A percentile compares a stretch with the other conserved stretches of the same genome.
Conservation (phyloP, 1,140 invertebrate genomes). For the Atta colombica region DNA sequence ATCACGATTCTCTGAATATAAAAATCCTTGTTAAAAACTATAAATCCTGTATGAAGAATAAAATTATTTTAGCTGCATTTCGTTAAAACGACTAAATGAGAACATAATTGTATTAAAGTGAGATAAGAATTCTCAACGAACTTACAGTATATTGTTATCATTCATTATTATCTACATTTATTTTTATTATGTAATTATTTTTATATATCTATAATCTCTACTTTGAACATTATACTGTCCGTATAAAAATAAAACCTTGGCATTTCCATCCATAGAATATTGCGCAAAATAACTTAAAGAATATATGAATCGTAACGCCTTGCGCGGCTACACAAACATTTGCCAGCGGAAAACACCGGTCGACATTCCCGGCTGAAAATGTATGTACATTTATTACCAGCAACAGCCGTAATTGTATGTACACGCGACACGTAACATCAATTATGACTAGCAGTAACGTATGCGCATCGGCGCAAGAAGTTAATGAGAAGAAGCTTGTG, state of each 20-base stretch:
- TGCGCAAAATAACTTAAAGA: slow-evolving; percentile 6
- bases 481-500: slow-evolving; percentile 48
- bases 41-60: background rate
- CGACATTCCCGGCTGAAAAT: slow-evolving; percentile 31
- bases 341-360: background rate
- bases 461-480: slow-evolving; percentile 30
- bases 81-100: background rate
- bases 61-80: background rate
- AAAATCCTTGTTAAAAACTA: background rate
- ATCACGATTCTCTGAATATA: background rate
- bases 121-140: background rate
- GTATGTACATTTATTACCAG: slow-evolving; percentile 54
- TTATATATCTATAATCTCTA: background rate
- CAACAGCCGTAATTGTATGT: slow-evolving; percentile 36
- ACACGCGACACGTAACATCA: slow-evolving; percentile 37
- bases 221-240: background rate
- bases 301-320: slow-evolving; percentile 22
- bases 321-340: slow-evolving; percentile 1
- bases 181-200: background rate
- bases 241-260: background rate
- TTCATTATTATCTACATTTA: background rate
- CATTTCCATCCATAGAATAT: background rate
- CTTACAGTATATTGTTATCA: background rate
- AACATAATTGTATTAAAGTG: background rate
- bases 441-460: slow-evolving; percentile 51